Base-by-base conservation (phyloP, 1,140 invertebrate species). In the Anastatus disparis region DNA sequence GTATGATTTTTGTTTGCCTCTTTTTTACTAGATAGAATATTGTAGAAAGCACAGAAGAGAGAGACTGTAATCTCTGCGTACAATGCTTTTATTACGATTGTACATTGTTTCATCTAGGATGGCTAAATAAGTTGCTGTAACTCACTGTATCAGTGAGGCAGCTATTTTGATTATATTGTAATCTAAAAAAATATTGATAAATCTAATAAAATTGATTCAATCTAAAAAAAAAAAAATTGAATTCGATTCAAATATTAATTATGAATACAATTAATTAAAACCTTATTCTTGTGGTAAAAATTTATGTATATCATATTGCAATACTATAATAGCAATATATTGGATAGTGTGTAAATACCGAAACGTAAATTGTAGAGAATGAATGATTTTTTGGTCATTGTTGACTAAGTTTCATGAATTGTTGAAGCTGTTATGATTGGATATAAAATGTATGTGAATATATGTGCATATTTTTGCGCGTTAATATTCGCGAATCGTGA, bases 81-180 rank as follows among this genome's bases (percentile, higher is more conserved):
- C 73, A 77, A 70, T 78, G 78, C 70, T 76, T 55, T 70, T 70
- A 64, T 64, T 64, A 73, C 80, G 72, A 76, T 77, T 75, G 74
- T 77, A 77, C 78, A 78, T 74, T 74, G 78, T 81, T 70, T 75
- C 73, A 83, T 71, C 77, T 81, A 79, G 79, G 77, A 79, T 81
- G 76, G 76, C 66, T 82, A 79, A 74, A 78, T 78, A 72, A 75
- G 55, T 73, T 65, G 55, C 73, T 77, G 79, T 78, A 71, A 79
- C 79, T 86, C 83, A 84, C 84, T 86, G 84, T 84, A 86, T 86
- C 83, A 86, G 84, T 84, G 84, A 83, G 81, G 76, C 77, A 78
- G 76, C 52, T 68, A 71, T 66, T 79, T 75, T 75, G 76, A 70
- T 74, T 79, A 80, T 77, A 80, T 70, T 79, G 74, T 79, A 77